These are phyloP conservation scores for Aulostomus chinensis DNA, from an alignment of 2,797 vertebrate genomes.

Conservation along the genomic window DNA sequence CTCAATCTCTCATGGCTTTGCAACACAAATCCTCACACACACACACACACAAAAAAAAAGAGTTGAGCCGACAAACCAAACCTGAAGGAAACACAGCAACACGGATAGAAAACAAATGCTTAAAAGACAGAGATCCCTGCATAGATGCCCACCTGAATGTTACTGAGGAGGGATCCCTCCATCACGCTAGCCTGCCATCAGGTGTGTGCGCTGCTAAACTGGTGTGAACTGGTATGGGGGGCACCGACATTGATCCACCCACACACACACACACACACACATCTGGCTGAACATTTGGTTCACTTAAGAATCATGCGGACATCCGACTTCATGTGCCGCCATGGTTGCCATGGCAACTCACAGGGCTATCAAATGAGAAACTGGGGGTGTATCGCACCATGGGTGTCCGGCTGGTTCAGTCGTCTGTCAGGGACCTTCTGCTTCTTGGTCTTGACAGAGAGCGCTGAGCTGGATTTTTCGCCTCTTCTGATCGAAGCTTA, in stretches of 20 bases:
- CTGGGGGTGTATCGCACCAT: neutral
- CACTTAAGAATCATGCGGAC: constrained; percentile 30
- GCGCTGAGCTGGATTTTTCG: too few species aligned
- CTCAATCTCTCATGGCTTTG: constrained; percentile 66
- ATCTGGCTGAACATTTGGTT: constrained; percentile 38
- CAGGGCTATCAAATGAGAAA: constrained; percentile 18
- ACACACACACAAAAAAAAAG: constrained; percentile 5
- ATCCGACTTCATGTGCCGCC: constrained; percentile 28
- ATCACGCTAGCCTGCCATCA: constrained; percentile 21
- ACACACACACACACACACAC: constrained; percentile 9
- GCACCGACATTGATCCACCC: constrained; percentile 33
- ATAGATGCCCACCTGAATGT: constrained; percentile 61
- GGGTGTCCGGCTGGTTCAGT: constrained; percentile 30
- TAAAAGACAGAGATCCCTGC: constrained; percentile 62
- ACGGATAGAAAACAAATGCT: neutral
- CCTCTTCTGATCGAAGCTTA: constrained; percentile 52
- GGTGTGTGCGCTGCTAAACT: constrained; percentile 21
- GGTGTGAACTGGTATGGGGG: too few species aligned
- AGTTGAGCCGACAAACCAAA: constrained; percentile 38
- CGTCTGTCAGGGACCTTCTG: constrained; percentile 14
- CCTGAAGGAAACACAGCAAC: constrained; percentile 16
- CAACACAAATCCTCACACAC: constrained; percentile 25
- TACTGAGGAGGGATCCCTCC: constrained; percentile 32
- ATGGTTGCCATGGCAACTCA: constrained; percentile 52
- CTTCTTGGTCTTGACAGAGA: constrained; percentile 36